Base-by-base conservation (phyloP, 2,797 vertebrate species). In the Cryptoblepharus egeriae region DNA sequence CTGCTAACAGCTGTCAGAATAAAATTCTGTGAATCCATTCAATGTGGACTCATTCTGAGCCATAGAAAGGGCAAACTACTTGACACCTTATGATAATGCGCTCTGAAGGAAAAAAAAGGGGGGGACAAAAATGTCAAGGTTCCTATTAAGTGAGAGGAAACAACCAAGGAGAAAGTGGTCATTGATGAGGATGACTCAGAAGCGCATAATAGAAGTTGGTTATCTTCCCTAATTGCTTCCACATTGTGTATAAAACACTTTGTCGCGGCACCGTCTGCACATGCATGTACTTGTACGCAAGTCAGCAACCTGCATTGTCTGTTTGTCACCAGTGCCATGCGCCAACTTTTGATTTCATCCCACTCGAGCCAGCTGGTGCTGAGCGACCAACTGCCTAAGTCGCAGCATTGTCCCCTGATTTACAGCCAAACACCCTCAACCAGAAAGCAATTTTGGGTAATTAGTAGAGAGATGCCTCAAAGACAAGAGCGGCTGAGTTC, bases 391-490 rank as follows among this genome's bases (percentile, higher is more conserved):
- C 79, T 81, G 84, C 7, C 77, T 72, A 77, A 83, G 78, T 49
- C 0, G 0, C 28, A 85, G 73, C 39, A 61, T 83, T 75, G 88
- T 80, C 42, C 55, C 42, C 65, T 73, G 75, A 82, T 83, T 77
- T 84, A 87, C 75, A 85, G 57, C 69, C 35, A 79, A 82, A 78
- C 71, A 84, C 75, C 67, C 49, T 92, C 80, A 85, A 77, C 77
- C 77, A 89, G 83, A 83, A 92, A 90, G 67, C 84, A 90, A 75
- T 90, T 88, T 85, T 67, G 82, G 75, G 87, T 92, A 90, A 91
- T 92, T 87, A 91, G 84, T 72, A 88, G 88, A 42, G 77, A 67
- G 82, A 61, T 80, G 72, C 60, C 80, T 89, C 87, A 85, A 92
- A 90, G 84, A 90, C 75, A 70, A 90, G 76, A 90, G 74, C 83